These are phyloP conservation scores for Chelonus formosanus DNA, from an alignment of 2,888 invertebrate genomes.

Conservation along the genomic window DNA sequence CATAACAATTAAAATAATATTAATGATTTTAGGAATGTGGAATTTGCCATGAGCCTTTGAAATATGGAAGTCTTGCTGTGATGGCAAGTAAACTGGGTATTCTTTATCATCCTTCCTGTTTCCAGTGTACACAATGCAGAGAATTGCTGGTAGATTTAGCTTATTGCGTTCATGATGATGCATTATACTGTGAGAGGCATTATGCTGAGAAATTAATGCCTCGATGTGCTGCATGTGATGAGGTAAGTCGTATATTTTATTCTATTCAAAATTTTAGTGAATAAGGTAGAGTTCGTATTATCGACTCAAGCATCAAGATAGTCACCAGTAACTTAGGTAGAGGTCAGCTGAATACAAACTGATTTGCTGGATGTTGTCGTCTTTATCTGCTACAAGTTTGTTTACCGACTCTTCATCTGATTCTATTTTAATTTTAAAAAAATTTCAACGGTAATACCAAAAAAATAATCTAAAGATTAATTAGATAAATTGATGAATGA, in stretches of 20 bases:
- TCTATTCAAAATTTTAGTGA: not conserved
- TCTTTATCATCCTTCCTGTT: conserved; percentile 93
- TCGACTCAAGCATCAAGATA: not conserved
- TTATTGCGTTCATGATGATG: conserved; percentile 91
- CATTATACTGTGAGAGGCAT: conserved; percentile 92
- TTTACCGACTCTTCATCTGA: conserved; percentile 27
- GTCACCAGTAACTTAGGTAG: too few species aligned
- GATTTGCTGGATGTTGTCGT: conserved; percentile 5
- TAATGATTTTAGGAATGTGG: conserved; percentile 75
- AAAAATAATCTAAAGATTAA: too few species aligned
- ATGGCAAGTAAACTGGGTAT: conserved; percentile 83
- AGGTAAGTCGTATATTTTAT: conserved; percentile 74
- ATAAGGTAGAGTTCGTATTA: not conserved
- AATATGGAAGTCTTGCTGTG: conserved; percentile 83
- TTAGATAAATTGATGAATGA: too few species aligned
- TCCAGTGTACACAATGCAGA: conserved; percentile 86
- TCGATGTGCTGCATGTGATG: conserved; percentile 95
- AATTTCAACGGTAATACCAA: too few species aligned
- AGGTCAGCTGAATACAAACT: not conserved
- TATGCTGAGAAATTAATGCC: conserved; percentile 97
- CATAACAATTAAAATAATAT: not conserved
- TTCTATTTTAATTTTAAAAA: not conserved
- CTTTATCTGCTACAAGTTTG: conserved; percentile 37
- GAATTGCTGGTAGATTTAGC: conserved; percentile 95
- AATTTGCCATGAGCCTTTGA: conserved; percentile 82